Conservation (phyloP, 1,140 invertebrate species). For the Propsilocerus akamusi region DNA sequence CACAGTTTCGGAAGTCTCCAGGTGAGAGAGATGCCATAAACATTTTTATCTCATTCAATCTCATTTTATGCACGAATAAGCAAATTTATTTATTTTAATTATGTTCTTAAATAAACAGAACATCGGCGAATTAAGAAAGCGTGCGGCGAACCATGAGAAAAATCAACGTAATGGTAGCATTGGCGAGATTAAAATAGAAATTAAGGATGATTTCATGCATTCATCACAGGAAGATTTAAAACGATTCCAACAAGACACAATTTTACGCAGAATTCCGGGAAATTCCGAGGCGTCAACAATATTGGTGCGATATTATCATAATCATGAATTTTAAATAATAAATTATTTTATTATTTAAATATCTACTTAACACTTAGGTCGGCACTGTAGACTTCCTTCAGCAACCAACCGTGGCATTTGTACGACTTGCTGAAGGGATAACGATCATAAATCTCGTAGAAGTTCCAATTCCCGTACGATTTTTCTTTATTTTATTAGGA, state of each 20-base stretch:
- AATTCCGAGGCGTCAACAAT: slow-evolving; percentile 69
- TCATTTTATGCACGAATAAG: not conserved
- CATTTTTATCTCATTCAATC: not conserved
- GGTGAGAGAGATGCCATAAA: not conserved
- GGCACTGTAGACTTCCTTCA: slow-evolving; percentile 69
- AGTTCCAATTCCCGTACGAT: slow-evolving; percentile 72
- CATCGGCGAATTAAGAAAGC: not conserved
- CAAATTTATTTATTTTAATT: not conserved
- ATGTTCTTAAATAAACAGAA: not conserved
- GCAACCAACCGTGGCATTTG: slow-evolving; percentile 72
- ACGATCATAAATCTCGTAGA: slow-evolving; percentile 71
- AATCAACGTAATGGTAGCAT: not conserved
- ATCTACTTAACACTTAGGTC: too few species aligned
- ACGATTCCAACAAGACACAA: slow-evolving; percentile 46
- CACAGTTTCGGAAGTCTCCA: slow-evolving; percentile 15
- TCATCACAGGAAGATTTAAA: slow-evolving; percentile 36
- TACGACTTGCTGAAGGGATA: slow-evolving; percentile 61
- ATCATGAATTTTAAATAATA: too few species aligned
- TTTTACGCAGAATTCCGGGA: slow-evolving; percentile 61
- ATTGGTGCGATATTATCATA: too few species aligned
- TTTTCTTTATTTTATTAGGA: slow-evolving; percentile 76
- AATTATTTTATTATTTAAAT: too few species aligned
- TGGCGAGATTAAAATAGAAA: not conserved
- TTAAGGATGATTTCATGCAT: not conserved
- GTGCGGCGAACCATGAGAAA: not conserved